phyloP scores from a whole-genome alignment of 2,888 invertebrate species.

The Euplagia quadripunctaria region DNA sequence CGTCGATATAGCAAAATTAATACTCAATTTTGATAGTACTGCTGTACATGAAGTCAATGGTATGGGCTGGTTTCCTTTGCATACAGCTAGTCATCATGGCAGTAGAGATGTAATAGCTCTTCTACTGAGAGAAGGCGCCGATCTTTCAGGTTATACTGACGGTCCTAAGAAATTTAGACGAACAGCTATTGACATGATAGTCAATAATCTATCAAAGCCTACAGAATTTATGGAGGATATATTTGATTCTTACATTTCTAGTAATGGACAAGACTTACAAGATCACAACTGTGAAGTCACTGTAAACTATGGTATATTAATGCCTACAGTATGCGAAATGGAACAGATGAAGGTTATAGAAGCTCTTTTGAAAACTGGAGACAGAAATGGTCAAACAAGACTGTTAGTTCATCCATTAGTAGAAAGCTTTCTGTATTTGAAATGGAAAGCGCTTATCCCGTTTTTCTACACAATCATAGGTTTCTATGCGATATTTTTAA shows the following conservation, averaged over 20 bases:
- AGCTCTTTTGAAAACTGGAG: slow-evolving; percentile 84
- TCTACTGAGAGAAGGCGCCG: slow-evolving; percentile 79
- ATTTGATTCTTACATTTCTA: slow-evolving; percentile 83
- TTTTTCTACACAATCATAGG: slow-evolving; percentile 85
- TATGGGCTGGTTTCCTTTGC: slow-evolving; percentile 72
- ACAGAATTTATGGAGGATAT: slow-evolving; percentile 84
- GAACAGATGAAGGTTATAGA: slow-evolving; percentile 87
- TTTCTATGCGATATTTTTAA: slow-evolving; percentile 82
- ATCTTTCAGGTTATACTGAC: slow-evolving; percentile 76
- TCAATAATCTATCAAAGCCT: slow-evolving; percentile 83
- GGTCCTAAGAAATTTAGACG: slow-evolving; percentile 75
- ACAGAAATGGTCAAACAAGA: slow-evolving; percentile 78
- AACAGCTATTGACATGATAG: slow-evolving; percentile 84
- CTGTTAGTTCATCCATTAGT: slow-evolving; percentile 86
- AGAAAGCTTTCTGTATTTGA: slow-evolving; percentile 86
- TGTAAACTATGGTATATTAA: slow-evolving; percentile 83
- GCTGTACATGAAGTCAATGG: slow-evolving; percentile 79
- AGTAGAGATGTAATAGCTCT: slow-evolving; percentile 86
- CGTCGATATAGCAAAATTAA: slow-evolving; percentile 69
- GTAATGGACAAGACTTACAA: slow-evolving; percentile 74
- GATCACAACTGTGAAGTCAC: slow-evolving; percentile 77
- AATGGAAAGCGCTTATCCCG: slow-evolving; percentile 86
- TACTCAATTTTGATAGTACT: slow-evolving; percentile 75
- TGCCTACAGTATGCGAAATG: slow-evolving; percentile 78
- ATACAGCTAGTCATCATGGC: slow-evolving; percentile 85